Conservation (phyloP, 2,797 vertebrate species). For the Tapera naevia region DNA sequence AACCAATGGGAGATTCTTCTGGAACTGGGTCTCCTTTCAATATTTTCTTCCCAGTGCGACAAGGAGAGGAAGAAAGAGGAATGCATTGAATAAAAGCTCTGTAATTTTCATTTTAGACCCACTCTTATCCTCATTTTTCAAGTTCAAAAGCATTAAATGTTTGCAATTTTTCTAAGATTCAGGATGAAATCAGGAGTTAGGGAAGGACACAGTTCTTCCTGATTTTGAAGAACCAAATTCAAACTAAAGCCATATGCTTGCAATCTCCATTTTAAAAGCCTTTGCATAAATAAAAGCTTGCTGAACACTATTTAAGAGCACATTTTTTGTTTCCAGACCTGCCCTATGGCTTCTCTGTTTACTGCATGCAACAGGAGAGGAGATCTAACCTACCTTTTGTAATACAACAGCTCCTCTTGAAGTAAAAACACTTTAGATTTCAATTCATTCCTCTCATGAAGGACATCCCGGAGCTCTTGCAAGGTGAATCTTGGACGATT, state of each 20-base stretch:
- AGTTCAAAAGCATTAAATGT: neutral
- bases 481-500: constrained; percentile 94
- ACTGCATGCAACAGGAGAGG: neutral
- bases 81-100: neutral
- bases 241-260: neutral
- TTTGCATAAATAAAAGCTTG: neutral
- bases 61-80: neutral
- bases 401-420: constrained; percentile 96
- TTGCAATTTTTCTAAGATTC: neutral
- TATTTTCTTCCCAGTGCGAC: neutral
- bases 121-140: neutral
- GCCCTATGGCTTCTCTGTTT: neutral
- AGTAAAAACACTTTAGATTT: constrained; percentile 96
- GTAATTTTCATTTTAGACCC: neutral
- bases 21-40: neutral
- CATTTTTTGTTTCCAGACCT: neutral
- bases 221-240: neutral
- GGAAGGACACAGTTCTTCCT: neutral
- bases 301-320: neutral
- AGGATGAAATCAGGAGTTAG: neutral
- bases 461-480: constrained; percentile 95
- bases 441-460: constrained; percentile 96
- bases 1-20: neutral
- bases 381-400: constrained; percentile 84
- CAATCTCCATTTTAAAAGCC: neutral